Evolutionary conservation across 1,140 invertebrate species (phyloP), one percentile per base, ranked within the genome.

Genomic region (Zeugodacus cucurbitae): DNA sequence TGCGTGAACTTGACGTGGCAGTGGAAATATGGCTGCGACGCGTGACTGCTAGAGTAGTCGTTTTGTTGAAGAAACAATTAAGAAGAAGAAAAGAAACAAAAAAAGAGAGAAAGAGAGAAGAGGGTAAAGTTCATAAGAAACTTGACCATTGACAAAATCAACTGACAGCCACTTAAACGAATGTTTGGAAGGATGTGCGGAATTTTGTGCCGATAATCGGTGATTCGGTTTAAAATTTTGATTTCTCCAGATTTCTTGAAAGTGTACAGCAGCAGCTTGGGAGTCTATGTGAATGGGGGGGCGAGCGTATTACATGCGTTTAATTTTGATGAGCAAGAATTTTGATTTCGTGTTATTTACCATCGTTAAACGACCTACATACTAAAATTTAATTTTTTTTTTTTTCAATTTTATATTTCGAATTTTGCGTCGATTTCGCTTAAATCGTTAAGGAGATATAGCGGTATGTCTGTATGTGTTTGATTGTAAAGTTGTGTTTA

Each of bases 231-330:
- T 26, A 4, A n/a, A 82, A 82, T 82, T 82, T 82, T 82, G 41
- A 82, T 74, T 74, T 37, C n/a, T 48, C 44, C 41, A 29, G 41
- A 82, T 82, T 48, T 82, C 74, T 82, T 82, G 74, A 82, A 82
- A 82, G 74, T 82, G 74, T 82, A 20, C 5, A n/a, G 6, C 74
- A 82, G 74, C 44, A 82, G 74, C 74, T 54, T n/a, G 3, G 11
- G 14, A 17, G 41, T 26, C 3, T 48, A 11, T 17, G 7, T 2
- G 34, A 5, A 37, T 34, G 32, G 20, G 37, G 26, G 32, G 26
- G 7, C 37, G n/a, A 54, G 48, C 14, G 48, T 3, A 20, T 54
- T 2, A n/a, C 74, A 82, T 54, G 74, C 41, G 41, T 48, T 54
- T 2, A 48, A 37, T 48, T 82, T 44, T 44, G 44, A 20, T 11